phyloP scores from a whole-genome alignment of 2,888 invertebrate genomes.

The Tribolium freemani region DNA sequence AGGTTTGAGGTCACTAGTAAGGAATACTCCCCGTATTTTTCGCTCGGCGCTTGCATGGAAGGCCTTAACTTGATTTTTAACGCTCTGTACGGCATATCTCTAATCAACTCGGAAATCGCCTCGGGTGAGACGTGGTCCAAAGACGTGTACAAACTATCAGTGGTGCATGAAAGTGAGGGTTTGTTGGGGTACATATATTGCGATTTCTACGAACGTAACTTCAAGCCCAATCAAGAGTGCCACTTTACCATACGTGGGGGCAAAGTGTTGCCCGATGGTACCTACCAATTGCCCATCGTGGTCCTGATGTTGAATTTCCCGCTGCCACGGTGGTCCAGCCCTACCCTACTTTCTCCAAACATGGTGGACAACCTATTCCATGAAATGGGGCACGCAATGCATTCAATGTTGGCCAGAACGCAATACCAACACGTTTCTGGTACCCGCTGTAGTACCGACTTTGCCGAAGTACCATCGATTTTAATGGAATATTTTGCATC shows the following conservation, averaged over 20 bases:
- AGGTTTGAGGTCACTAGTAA: slow-evolving; percentile 78
- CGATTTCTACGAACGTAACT: slow-evolving; percentile 91
- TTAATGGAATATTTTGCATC: slow-evolving; percentile 98
- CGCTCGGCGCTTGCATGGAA: slow-evolving; percentile 96
- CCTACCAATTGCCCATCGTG: slow-evolving; percentile 92
- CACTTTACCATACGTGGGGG: slow-evolving; percentile 99
- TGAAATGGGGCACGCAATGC: slow-evolving; percentile 99
- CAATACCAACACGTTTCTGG: slow-evolving; percentile 97
- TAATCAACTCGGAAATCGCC: slow-evolving; percentile 80
- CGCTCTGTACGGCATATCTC: slow-evolving; percentile 84
- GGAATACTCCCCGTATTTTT: slow-evolving; percentile 89
- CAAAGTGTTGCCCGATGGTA: slow-evolving; percentile 80
- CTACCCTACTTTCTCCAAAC: slow-evolving; percentile 84
- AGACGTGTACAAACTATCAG: slow-evolving; percentile 94
- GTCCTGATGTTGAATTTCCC: slow-evolving; percentile 93
- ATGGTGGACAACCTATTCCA: slow-evolving; percentile 98
- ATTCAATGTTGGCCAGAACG: slow-evolving; percentile 97
- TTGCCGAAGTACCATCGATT: slow-evolving; percentile 99
- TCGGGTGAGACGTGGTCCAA: slow-evolving; percentile 80
- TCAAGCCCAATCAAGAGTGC: slow-evolving; percentile 98
- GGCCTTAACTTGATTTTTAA: slow-evolving; percentile 93
- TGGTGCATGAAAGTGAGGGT: slow-evolving; percentile 85
- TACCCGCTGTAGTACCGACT: slow-evolving; percentile 96
- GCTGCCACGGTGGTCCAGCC: slow-evolving; percentile 80
- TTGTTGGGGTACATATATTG: slow-evolving; percentile 95